Evolutionary conservation across 2,113 vertebrate species (phyloP).

Genomic region (Synchiropus splendidus): DNA sequence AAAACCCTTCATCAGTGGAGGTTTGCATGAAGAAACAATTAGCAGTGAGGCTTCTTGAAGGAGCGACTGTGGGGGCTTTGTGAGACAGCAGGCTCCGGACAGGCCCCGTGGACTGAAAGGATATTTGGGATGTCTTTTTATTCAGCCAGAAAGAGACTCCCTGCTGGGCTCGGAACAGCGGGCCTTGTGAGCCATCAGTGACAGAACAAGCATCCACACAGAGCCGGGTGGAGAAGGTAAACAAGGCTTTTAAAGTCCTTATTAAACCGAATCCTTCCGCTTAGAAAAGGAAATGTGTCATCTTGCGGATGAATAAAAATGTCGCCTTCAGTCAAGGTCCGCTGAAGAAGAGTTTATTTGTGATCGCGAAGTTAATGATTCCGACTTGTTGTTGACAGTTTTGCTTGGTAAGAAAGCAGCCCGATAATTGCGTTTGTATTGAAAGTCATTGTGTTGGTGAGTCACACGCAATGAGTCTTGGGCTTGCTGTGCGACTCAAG

Average conservation of each 20-base stretch:
- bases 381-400: too few relatives aligned
- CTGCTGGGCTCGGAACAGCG: too few relatives aligned
- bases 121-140: constrained; percentile 29
- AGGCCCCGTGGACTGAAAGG: constrained; percentile 16
- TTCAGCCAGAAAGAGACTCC: constrained; percentile 23
- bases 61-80: constrained; percentile 15
- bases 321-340: constrained; percentile 1
- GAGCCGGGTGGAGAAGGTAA: constrained; percentile 23
- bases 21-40: constrained; percentile 14
- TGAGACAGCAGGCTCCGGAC: constrained; percentile 1
- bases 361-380: too few relatives aligned
- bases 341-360: neutral
- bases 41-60: constrained; percentile 11
- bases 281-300: too few relatives aligned
- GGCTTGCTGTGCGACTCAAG: too few relatives aligned
- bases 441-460: too few relatives aligned
- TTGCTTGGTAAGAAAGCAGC: too few relatives aligned
- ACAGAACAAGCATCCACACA: constrained; percentile 22
- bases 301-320: neutral
- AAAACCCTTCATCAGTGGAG: neutral
- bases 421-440: too few relatives aligned
- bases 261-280: constrained; percentile 25
- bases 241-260: constrained; percentile 39
- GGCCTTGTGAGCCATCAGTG: constrained; percentile 24
- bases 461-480: too few relatives aligned